Conservation (phyloP, 2,797 vertebrate species). For the Danio tinwini region DNA sequence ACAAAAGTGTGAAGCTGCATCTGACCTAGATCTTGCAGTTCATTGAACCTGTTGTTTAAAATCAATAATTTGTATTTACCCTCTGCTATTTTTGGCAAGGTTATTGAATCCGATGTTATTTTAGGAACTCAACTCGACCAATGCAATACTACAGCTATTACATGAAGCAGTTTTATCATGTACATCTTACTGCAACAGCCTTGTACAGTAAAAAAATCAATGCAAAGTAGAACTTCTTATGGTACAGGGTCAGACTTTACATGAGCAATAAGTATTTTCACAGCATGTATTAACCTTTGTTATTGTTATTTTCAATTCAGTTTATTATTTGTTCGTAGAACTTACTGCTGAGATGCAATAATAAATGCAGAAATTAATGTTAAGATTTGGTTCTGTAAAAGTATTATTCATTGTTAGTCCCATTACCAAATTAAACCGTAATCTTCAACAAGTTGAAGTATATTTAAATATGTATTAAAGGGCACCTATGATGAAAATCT, state of each 20-base stretch:
- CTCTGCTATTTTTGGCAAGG: conserved; percentile 35
- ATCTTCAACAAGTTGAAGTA: no score
- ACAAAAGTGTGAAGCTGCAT: no score
- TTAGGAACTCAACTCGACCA: conserved; percentile 16
- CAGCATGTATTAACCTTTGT: not conserved
- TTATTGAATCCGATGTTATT: conserved; percentile 27
- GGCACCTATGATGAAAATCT: no score
- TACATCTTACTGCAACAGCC: not conserved
- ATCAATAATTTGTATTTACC: conserved; percentile 39
- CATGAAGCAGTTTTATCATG: not conserved
- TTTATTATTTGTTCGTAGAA: no score
- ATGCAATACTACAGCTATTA: conserved; percentile 25
- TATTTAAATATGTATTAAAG: no score
- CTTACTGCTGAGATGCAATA: no score
- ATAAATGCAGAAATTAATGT: no score
- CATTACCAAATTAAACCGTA: no score
- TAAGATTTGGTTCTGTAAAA: no score
- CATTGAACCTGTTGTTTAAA: conserved; percentile 8
- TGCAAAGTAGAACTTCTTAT: not conserved
- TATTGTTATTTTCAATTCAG: no score
- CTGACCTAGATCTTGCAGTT: conserved; percentile 4
- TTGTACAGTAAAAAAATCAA: not conserved
- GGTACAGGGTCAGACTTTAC: not conserved
- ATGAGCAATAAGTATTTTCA: not conserved
- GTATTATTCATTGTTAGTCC: no score